Evolutionary conservation across 2,113 vertebrate genomes (phyloP).

Genomic region (Sakesphorus luctuosus): DNA sequence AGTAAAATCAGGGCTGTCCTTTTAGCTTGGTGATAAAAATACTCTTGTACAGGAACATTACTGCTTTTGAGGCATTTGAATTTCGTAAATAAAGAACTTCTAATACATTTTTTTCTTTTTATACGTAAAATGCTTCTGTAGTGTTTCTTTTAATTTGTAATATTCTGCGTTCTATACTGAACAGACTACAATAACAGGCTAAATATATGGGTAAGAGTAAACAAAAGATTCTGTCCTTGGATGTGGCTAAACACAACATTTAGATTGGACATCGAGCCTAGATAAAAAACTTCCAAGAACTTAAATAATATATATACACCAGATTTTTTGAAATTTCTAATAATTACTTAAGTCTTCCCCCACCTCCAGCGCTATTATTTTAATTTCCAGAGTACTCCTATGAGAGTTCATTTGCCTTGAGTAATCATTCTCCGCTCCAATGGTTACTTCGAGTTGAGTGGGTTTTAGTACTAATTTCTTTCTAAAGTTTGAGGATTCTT

Average conservation of each 20-base stretch:
- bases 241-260: accelerated
- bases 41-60: background rate
- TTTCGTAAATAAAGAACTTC: background rate
- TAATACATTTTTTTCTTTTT: background rate
- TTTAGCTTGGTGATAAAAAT: background rate
- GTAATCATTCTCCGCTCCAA: slow-evolving; percentile 28
- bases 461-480: slow-evolving; percentile 51
- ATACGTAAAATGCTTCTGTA: background rate
- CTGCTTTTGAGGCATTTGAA: background rate
- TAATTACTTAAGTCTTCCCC: background rate
- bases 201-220: background rate
- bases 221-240: background rate
- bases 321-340: background rate
- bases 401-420: slow-evolving; percentile 29
- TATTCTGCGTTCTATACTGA: background rate
- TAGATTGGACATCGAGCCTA: background rate
- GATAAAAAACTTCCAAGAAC: background rate
- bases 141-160: background rate
- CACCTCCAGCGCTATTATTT: background rate
- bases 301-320: background rate
- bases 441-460: slow-evolving; percentile 41
- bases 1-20: background rate
- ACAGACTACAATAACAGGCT: background rate
- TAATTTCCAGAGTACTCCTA: background rate
- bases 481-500: slow-evolving; percentile 49